Evolutionary conservation across 2,888 invertebrate genomes (phyloP), one percentile per base, ranked within the genome.

Genomic region (Drosophila borborema): DNA sequence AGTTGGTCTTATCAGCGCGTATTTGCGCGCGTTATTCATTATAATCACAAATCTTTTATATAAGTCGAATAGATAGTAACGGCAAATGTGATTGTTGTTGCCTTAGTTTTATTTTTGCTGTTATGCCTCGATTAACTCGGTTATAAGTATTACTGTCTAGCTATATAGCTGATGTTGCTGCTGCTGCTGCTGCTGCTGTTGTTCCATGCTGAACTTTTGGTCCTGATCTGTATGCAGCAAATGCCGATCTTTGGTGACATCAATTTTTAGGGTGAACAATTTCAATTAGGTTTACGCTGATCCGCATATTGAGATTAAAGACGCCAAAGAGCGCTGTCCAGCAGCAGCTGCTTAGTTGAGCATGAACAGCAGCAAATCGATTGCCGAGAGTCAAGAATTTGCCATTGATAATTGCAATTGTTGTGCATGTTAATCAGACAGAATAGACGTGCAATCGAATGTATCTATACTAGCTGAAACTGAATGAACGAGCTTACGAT

Each of bases 261-360:
- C 90, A 92, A 92, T 92, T 92, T 92, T 90, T 87, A 86, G 92
- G 92, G 91, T 92, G 92, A 92, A 86, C 90, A 86, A 91, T 84
- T 91, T 91, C 91, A 91, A 91, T 92, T 91, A 91, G 91, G 91
- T 84, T 74, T 64, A 85, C 80, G 77, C 82, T 84, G 88, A 90
- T 82, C 81, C 82, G 83, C 60, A 82, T 28, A 74, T 80, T 72
- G 78, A 72, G 89, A 90, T 90, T 90, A 88, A 85, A 69, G 59
- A 53, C 69, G 66, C 71, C 58, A 67, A 23, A 68, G 54, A 28
- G 28, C 28, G 31, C 55, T 28, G 55, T 55, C 55, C 46, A 18
- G 45, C 40, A 60, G 75, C 40, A 60, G 75, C 54, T 66, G 65
- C 63, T 74, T 74, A 72, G 77, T 72, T 80, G 73, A 80, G 76